Base-by-base conservation (phyloP, 2,888 invertebrate species). In the Heteromurus nitidus region DNA sequence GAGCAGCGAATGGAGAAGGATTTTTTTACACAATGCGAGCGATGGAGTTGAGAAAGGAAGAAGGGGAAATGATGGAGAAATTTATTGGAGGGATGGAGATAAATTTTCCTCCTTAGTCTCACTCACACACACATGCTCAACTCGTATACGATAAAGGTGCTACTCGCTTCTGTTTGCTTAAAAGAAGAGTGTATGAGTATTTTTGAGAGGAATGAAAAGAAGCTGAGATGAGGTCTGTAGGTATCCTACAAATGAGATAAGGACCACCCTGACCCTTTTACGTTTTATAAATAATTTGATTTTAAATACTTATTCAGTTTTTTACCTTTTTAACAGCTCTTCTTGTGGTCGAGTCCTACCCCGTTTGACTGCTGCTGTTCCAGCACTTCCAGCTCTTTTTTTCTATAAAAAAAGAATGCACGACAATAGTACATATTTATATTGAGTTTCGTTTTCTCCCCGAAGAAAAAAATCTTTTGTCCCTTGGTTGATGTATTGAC, bases 251-350 rank as follows among this genome's bases (percentile, higher is more conserved):
- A 77, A 68, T 77, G 53, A 65, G 67, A 73, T 68, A 82, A 80
- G 79, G 82, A 82, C 83, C 83, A 83, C 83, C 83, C 80, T 76
- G 80, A 83, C 83, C 80, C 83, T 83, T 80, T 82, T 70, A 65
- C 50, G 36, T 55, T 68, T 72, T 82, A 77, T 82, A 77, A 82
- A 82, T 82, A 77, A 82, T 77, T 67, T 60, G 76, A 76, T 67
- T 83, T 80, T 73, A 80, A 83, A 83, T 80, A 83, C 80, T 72
- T 72, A 22, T 50, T 68, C 60, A 68, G 50, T 75, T 62, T 18
- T 44, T 58, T 24, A 42, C 42, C 67, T 67, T 80, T 79, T 79
- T 64, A 70, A 69, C 76, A 47, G 69, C 58, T 68, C 65, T 65
- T 65, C 30, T 24, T 62, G 26, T 30, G 50, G 50, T 64, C 18